Percentiles rank a stretch among this genome's conserved stretches.
Evolutionary conservation across 2,113 vertebrate species (phyloP).

Genomic region (Zosterops hypoxanthus): DNA sequence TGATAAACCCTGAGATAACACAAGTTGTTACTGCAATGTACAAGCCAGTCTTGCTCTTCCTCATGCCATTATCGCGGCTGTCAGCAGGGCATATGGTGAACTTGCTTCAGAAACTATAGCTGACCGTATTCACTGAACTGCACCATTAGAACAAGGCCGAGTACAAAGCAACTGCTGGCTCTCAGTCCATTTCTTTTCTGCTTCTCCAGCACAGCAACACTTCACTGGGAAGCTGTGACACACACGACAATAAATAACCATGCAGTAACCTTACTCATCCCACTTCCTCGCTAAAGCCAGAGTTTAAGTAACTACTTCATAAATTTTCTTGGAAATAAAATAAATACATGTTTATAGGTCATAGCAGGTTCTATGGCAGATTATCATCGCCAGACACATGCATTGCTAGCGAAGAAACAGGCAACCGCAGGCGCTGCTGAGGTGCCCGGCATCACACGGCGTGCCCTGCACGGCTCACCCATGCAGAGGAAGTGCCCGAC

Average conservation of each 20-base stretch:
- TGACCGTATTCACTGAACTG: neutral
- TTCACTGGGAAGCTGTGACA: neutral
- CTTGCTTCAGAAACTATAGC: neutral
- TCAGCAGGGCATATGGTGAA: fast-evolving
- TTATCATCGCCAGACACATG: fast-evolving
- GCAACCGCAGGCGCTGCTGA: fast-evolving
- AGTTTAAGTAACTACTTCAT: neutral
- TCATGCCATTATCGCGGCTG: neutral
- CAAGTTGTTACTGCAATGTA: neutral
- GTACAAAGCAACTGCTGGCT: neutral
- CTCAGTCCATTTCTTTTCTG: neutral
- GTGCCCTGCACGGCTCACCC: constrained; percentile 73
- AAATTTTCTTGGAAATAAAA: neutral
- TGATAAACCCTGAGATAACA: neutral
- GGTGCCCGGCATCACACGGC: fast-evolving
- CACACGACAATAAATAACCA: too few relatives aligned
- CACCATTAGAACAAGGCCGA: neutral
- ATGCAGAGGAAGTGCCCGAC: constrained; percentile 88
- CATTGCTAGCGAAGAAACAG: fast-evolving
- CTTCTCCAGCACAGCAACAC: neutral
- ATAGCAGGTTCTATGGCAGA: fast-evolving
- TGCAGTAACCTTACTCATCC: neutral
- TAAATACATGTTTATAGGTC: fast-evolving
- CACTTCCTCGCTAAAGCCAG: neutral
- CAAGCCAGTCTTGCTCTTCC: neutral